Evolutionary conservation across 2,888 invertebrate genomes (phyloP).

Genomic region (Drosophila colorata): DNA sequence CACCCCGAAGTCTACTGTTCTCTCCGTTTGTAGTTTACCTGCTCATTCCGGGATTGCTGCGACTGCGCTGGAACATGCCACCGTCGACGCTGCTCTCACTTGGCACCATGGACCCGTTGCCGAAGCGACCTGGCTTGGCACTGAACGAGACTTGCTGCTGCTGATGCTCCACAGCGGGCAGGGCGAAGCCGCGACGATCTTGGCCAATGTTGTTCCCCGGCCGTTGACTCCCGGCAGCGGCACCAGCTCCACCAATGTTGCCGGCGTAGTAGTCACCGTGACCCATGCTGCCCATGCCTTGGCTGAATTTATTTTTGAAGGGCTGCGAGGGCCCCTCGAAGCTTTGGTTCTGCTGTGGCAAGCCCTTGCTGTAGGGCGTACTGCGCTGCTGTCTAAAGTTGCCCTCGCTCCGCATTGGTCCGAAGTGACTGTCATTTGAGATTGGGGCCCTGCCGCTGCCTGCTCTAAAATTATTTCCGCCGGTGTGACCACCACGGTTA

Average conservation of each 20-base stretch:
- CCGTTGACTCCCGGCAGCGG: slow-evolving; percentile 41
- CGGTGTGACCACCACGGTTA: slow-evolving; percentile 71
- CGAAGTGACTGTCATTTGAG: slow-evolving; percentile 55
- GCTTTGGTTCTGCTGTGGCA: slow-evolving; percentile 49
- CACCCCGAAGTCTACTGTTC: no score
- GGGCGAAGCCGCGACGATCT: slow-evolving; percentile 83
- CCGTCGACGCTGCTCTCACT: slow-evolving; percentile 42
- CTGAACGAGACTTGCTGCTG: slow-evolving; percentile 63
- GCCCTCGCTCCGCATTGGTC: slow-evolving; percentile 72
- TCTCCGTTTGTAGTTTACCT: slow-evolving; percentile 45
- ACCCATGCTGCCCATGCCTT: slow-evolving; percentile 29
- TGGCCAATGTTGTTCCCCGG: slow-evolving; percentile 62
- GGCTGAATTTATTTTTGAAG: slow-evolving; percentile 62
- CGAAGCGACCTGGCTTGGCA: slow-evolving; percentile 83
- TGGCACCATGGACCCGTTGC: slow-evolving; percentile 46
- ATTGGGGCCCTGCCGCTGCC: slow-evolving; percentile 34
- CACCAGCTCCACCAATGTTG: slow-evolving; percentile 20
- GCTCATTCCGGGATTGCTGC: slow-evolving; percentile 47
- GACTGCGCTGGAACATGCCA: slow-evolving; percentile 53
- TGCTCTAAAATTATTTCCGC: slow-evolving; percentile 53
- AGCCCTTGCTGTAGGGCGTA: slow-evolving; percentile 67
- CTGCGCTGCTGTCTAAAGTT: slow-evolving; percentile 71
- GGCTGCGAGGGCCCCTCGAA: slow-evolving; percentile 49
- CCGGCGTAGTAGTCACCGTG: slow-evolving; percentile 54
- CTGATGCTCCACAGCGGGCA: slow-evolving; percentile 76